Percentiles rank a stretch among this genome's conserved stretches.
These are phyloP conservation scores for Uropetala carovei DNA, from an alignment of 2,888 invertebrate genomes.

Conservation along the genomic window DNA sequence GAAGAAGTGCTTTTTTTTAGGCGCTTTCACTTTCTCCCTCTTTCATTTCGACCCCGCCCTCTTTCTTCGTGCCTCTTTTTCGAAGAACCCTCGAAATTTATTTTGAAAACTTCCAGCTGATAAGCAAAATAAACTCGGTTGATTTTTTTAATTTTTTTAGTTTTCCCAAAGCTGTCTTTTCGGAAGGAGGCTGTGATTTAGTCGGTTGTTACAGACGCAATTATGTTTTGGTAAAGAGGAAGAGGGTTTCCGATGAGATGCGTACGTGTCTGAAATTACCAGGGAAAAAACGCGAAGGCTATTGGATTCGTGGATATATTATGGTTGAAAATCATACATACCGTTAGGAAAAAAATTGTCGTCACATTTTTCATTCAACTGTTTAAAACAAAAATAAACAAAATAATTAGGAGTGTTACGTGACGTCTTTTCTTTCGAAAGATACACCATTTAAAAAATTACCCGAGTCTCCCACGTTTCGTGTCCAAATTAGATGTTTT, in stretches of 20 bases:
- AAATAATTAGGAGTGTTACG: no score
- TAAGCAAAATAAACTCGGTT: slow-evolving; percentile 37
- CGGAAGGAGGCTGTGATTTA: slow-evolving; percentile 48
- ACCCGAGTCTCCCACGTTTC: no score
- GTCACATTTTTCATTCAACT: no score
- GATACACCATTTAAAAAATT: no score
- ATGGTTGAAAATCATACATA: no score
- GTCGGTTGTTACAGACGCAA: slow-evolving; percentile 21
- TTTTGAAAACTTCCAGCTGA: slow-evolving; percentile 58
- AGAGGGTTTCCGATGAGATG: background rate
- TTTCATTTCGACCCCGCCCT: background rate
- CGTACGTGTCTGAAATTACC: background rate
- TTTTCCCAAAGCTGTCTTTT: slow-evolving; percentile 41
- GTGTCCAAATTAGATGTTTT: no score
- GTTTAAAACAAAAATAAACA: no score
- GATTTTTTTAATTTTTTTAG: slow-evolving; percentile 10
- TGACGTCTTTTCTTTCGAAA: no score
- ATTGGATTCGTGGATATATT: background rate
- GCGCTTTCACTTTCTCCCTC: background rate
- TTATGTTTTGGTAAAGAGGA: slow-evolving; percentile 4
- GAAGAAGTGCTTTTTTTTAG: background rate
- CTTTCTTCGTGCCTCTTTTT: background rate
- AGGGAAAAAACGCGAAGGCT: background rate
- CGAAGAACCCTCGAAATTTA: slow-evolving; percentile 2
- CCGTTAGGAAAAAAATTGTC: no score